Conservation (phyloP, 2,888 invertebrate genomes). For the Rhaphigaster nebulosa region DNA sequence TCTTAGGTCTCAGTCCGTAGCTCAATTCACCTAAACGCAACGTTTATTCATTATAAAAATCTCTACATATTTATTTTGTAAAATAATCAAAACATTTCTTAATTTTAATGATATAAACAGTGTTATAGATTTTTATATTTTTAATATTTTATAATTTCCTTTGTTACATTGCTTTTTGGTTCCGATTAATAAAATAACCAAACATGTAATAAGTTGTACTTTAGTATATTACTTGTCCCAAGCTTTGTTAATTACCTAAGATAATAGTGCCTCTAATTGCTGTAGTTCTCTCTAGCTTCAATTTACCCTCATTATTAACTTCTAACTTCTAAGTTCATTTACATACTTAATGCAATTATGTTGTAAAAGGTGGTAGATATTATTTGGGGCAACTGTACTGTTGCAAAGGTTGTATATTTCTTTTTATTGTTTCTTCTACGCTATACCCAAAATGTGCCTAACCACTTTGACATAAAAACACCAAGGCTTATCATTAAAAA, state of each 20-base stretch:
- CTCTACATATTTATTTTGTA: background rate
- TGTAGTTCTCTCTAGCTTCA: slow-evolving; percentile 30
- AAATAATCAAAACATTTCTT: background rate
- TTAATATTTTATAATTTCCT: background rate
- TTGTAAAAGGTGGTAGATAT: background rate
- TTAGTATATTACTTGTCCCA: background rate
- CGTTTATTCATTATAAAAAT: too few species aligned
- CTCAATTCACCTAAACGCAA: too few species aligned
- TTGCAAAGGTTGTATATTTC: background rate
- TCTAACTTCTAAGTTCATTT: background rate
- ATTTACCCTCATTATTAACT: background rate
- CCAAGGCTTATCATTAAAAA: too few species aligned
- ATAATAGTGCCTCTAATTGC: slow-evolving; percentile 17
- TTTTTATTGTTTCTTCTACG: background rate
- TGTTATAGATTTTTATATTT: too few species aligned
- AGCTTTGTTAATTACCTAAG: background rate
- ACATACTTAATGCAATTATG: slow-evolving; percentile 47
- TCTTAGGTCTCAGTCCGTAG: too few species aligned
- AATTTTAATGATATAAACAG: too few species aligned
- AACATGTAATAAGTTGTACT: background rate
- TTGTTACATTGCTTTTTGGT: background rate
- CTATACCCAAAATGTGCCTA: background rate
- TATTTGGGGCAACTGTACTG: background rate
- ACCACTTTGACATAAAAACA: background rate
- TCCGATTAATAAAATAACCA: background rate